Evolutionary conservation across 2,888 invertebrate genomes (phyloP).

Genomic region (Cryptus armator): DNA sequence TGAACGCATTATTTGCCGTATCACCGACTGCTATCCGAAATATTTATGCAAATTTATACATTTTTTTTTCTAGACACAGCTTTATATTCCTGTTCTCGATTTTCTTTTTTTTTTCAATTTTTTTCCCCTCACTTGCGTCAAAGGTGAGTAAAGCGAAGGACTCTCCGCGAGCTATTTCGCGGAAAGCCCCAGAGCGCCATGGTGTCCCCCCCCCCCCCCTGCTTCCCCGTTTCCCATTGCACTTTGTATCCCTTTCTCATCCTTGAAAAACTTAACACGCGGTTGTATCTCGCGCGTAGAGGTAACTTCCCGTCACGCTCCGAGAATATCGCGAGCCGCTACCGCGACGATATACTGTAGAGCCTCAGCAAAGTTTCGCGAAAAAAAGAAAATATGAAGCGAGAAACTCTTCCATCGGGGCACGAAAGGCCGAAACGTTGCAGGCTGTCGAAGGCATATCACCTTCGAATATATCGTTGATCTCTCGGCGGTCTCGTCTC

Average conservation of each 20-base stretch:
- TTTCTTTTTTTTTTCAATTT: not conserved
- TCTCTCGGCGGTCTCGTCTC: slow-evolving; percentile 51
- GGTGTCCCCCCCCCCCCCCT: slow-evolving; percentile 12
- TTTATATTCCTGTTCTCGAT: not conserved
- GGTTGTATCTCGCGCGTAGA: slow-evolving; percentile 54
- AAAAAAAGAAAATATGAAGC: slow-evolving; percentile 36
- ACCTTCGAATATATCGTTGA: slow-evolving; percentile 33
- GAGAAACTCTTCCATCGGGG: slow-evolving; percentile 59
- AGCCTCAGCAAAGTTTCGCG: slow-evolving; percentile 43
- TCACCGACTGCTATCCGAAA: slow-evolving; percentile 22
- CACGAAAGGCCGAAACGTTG: slow-evolving; percentile 53
- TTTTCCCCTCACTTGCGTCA: not conserved
- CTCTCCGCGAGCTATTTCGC: slow-evolving; percentile 37
- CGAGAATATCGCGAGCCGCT: slow-evolving; percentile 45
- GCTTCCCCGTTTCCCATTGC: slow-evolving; percentile 23
- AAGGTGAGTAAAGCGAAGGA: slow-evolving; percentile 4
- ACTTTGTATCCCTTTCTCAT: slow-evolving; percentile 69
- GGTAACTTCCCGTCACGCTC: slow-evolving; percentile 71
- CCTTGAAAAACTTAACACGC: slow-evolving; percentile 64
- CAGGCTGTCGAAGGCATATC: slow-evolving; percentile 19
- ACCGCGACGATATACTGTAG: not conserved
- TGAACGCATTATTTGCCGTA: slow-evolving; percentile 25
- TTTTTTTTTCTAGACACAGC: not conserved
- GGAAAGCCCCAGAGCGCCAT: slow-evolving; percentile 53
- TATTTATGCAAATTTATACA: slow-evolving; percentile 17